Base-by-base conservation (phyloP, 2,888 invertebrate species). In the Metellina segmentata region DNA sequence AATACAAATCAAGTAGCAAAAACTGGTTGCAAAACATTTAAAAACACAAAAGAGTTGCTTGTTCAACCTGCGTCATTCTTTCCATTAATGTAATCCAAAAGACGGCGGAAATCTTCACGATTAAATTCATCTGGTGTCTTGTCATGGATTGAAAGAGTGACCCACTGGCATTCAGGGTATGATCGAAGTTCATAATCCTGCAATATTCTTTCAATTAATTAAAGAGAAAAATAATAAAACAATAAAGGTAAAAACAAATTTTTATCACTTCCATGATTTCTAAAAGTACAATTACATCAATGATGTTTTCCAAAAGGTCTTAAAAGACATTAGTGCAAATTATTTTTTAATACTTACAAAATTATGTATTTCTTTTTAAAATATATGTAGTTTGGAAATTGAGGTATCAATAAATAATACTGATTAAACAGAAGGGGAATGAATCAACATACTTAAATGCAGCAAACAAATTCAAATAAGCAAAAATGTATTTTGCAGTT, bases 51-150 rank as follows among this genome's bases (percentile, higher is more conserved):
- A 34, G 4, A 34, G 34, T 34, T 34, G 34, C 4, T 34, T 34
- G 34, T 34, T 4, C 4, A 34, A 94, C 94, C 93, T 34, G 93
- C 91, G 74, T 93, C 93, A 93, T 94, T 93, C 86, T 94, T 91
- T 69, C 94, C 94, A 81, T 93, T 93, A n/a, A 94, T 94, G 89
- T 94, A 94, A 85, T 93, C 93, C 92, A 94, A 94, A 61, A 94
- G 93, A 19, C 92, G 93, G 11, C 93, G 85, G 81, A 94, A 94
- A 93, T 94, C 94, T 8, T 93, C 92, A 11, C 91, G 88, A 52
- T 93, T 88, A 77, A 93, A 90, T 7, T 88, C 87, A 72, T 93
- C 91, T 7, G 93, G 91, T 13, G 93, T 92, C n/a, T 92, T 93
- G 9, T 93, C 93, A 81, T 91, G 78, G 78, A 93, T 90, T 53